Base-by-base conservation (phyloP, 2,113 vertebrate species). In the Silurus glanis region DNA sequence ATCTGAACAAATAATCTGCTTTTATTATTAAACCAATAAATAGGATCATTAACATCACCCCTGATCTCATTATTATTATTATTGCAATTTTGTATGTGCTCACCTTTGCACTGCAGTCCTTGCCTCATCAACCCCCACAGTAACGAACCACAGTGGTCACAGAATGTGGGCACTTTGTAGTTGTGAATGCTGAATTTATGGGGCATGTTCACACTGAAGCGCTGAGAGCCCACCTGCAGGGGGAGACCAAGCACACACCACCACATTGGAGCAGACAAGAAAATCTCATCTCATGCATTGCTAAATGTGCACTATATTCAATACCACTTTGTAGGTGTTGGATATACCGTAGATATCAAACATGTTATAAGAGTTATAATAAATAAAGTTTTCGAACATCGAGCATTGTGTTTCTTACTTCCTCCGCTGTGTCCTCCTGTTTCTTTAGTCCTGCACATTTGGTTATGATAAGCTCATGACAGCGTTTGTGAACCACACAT, bases 151-250 rank as follows among this genome's bases (percentile, higher is more conserved):
- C 97, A 99, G 95, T 99, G 97, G 92, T 99, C 97, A 88, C 97
- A 99, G 94, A 99, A 99, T 16, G 97, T 99, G 87, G 97, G 97
- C 72, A 99, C 97, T 94, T 99, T 99, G 91, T 97, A 98, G 95
- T 97, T 99, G 94, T 99, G 97, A 93, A 97, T 99, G 88, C 97
- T 95, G 86, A 99, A 99, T 92, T 97, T 99, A 93, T 99, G 97
- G 86, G 97, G 97, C 94, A 99, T 97, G 92, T 99, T 99, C 90
- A 98, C 97, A 25, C 97, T 98, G 94, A 99, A 99, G 89, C 97
- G 96, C 91, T 99, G 97, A 16, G 97, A 97, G 53, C 97, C 97
- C 89, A 99, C 96, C 90, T 96, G 92, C 91, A 93, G 93, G 0
- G 75, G 91, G 92, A 49, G 80, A 76, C 64, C 93, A 69, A 93